These are phyloP conservation scores for Scrobipalpa costella DNA, from an alignment of 2,888 invertebrate species.

Conservation along the genomic window DNA sequence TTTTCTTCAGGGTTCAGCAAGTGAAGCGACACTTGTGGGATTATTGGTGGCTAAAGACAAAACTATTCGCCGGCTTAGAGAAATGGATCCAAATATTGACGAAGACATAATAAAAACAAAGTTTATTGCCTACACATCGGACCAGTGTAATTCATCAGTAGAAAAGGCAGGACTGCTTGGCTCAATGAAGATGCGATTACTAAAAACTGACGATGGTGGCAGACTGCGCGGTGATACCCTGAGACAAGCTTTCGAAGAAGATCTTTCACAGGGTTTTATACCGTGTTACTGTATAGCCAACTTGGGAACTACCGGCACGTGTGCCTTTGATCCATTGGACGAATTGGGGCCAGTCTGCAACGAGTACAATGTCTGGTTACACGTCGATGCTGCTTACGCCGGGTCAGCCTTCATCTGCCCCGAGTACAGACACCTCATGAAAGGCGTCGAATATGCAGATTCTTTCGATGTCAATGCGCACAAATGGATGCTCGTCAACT, in stretches of 20 bases:
- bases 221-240: slow-evolving; percentile 85
- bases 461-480: slow-evolving; percentile 97
- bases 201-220: slow-evolving; percentile 85
- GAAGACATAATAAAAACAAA: slow-evolving; percentile 84
- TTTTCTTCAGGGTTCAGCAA: slow-evolving; percentile 89
- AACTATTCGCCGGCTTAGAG: slow-evolving; percentile 79
- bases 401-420: slow-evolving; percentile 95
- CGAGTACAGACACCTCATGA: slow-evolving; percentile 90
- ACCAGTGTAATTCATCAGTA: slow-evolving; percentile 94
- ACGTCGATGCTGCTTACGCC: slow-evolving; percentile 98
- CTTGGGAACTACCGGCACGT: slow-evolving; percentile 92
- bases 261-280: slow-evolving; percentile 88
- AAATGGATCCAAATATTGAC: slow-evolving; percentile 80
- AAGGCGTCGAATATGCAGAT: slow-evolving; percentile 89
- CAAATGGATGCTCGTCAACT: slow-evolving; percentile 97
- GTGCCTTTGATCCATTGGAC: slow-evolving; percentile 92
- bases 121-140: slow-evolving; percentile 91
- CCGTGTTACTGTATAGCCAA: slow-evolving; percentile 94
- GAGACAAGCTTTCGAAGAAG: slow-evolving; percentile 86
- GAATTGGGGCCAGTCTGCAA: slow-evolving; percentile 92
- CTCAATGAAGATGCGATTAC: slow-evolving; percentile 87
- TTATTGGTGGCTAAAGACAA: slow-evolving; percentile 89
- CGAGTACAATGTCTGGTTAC: slow-evolving; percentile 90
- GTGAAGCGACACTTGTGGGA: slow-evolving; percentile 92
- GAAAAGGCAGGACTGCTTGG: slow-evolving; percentile 92